Evolutionary conservation across 2,888 invertebrate species (phyloP).

Genomic region (Trissoscelio sp.): DNA sequence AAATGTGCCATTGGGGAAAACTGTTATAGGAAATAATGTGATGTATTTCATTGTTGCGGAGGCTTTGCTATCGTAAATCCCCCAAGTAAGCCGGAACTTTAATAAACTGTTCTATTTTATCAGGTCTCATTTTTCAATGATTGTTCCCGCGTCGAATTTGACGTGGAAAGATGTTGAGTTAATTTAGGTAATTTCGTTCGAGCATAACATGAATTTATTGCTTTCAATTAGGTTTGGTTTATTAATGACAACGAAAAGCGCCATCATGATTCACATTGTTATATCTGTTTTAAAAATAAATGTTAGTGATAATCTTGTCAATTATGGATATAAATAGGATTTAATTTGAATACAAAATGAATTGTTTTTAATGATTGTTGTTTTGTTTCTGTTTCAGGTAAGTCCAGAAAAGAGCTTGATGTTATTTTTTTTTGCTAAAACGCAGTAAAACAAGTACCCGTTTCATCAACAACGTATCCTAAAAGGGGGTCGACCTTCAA

Average conservation of each 20-base stretch:
- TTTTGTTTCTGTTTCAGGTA: slow-evolving; percentile 50
- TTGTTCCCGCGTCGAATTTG: slow-evolving; percentile 52
- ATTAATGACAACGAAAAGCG: background rate
- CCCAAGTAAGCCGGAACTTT: slow-evolving; percentile 60
- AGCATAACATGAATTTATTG: slow-evolving; percentile 27
- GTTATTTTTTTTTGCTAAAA: slow-evolving; percentile 3
- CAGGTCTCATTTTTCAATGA: slow-evolving; percentile 57
- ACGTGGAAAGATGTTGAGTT: slow-evolving; percentile 40
- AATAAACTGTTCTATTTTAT: slow-evolving; percentile 57
- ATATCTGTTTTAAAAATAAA: no score
- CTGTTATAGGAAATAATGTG: slow-evolving; percentile 54
- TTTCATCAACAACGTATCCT: slow-evolving; percentile 26
- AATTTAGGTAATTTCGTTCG: slow-evolving; percentile 34
- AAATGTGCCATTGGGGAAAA: slow-evolving; percentile 51
- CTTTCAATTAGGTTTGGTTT: slow-evolving; percentile 32
- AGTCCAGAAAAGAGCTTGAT: background rate
- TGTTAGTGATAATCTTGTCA: no score
- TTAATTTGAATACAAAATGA: no score
- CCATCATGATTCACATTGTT: no score
- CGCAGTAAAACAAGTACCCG: slow-evolving; percentile 19
- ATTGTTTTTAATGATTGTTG: background rate
- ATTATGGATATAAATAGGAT: no score
- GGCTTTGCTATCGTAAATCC: slow-evolving; percentile 54
- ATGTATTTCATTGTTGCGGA: slow-evolving; percentile 57
- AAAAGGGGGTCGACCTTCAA: slow-evolving; percentile 43